phyloP scores from a whole-genome alignment of 2,888 invertebrate genomes.

The Byasa hedistus region DNA sequence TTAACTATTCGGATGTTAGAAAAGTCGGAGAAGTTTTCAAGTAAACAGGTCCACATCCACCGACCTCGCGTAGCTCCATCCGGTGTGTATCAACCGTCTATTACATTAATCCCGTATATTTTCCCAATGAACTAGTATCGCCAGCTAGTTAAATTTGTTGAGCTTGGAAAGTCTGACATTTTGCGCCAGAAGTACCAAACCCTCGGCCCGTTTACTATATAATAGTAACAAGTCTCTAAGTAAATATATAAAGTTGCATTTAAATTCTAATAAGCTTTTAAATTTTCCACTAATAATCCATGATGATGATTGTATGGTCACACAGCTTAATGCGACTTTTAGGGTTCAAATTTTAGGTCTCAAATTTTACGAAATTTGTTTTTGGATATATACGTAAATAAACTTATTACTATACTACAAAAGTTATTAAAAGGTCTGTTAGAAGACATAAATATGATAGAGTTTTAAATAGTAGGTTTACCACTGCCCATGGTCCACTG shows the following conservation, averaged over 20 bases:
- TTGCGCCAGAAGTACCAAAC: conserved; percentile 35
- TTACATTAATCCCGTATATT: conserved; percentile 51
- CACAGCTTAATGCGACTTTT: too few species aligned
- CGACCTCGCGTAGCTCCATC: conserved; percentile 42
- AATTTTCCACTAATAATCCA: not conserved
- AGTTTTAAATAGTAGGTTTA: too few species aligned
- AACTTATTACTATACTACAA: too few species aligned
- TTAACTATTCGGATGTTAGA: conserved; percentile 37
- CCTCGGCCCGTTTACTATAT: conserved; percentile 35
- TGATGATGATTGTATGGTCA: not conserved
- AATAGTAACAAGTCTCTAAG: not conserved
- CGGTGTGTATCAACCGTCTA: conserved; percentile 46
- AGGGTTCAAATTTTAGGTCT: too few species aligned
- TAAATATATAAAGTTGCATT: not conserved
- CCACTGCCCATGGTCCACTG: too few species aligned
- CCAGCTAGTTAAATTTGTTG: conserved; percentile 52
- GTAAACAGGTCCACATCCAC: conserved; percentile 33
- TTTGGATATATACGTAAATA: too few species aligned
- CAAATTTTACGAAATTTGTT: too few species aligned
- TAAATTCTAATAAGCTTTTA: too few species aligned
- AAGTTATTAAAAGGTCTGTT: too few species aligned
- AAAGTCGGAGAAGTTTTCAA: conserved; percentile 49
- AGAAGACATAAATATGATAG: too few species aligned
- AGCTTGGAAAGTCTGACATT: conserved; percentile 59
- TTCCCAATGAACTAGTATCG: conserved; percentile 42